Base-by-base conservation (phyloP, 2,888 invertebrate species). In the Boloria euphrosyne region DNA sequence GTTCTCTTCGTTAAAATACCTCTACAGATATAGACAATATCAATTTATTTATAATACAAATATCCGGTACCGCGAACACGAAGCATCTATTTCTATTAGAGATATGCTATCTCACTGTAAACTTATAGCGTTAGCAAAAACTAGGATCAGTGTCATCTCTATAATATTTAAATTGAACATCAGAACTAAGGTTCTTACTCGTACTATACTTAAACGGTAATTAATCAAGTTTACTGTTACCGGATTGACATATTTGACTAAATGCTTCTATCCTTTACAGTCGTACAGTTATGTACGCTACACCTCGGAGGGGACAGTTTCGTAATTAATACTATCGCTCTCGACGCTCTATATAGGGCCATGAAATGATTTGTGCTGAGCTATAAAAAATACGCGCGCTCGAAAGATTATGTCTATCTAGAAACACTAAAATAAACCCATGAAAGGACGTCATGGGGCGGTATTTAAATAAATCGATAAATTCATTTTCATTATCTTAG, bases 221-320 rank as follows among this genome's bases (percentile, higher is more conserved):
- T 89, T 90, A 89, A 84, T 81, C 79, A 81, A 80, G 84, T 84
- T 79, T 83, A 84, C 89, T 85, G 85, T 87, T 87, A 89, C 87
- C 85, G 85, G 85, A 83, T 80, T 86, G 80, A 83, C 85, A 89
- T 90, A 83, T 86, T 87, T 87, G 70, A 84, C 84, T 90, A 90
- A 89, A 89, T 87, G 85, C 82, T 87, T 85, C 82, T 89, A 85
- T 84, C 87, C 89, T 87, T 89, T 87, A 83, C 74, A 85, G 86
- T 70, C 69, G 76, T 81, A 86, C 88, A 88, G 89, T 87, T 89
- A 88, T 81, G 83, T 82, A 22, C 22, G 22, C 74, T 72, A 79
- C 75, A 73, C 75, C 76, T 78, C 75, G 70, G 76, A 78, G 80
- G 74, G 74, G 78, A 76, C 71, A 78, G 82, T 90, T 89, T 90